These are phyloP conservation scores for Orius laevigatus DNA, from an alignment of 1,140 invertebrate genomes.

Conservation along the genomic window DNA sequence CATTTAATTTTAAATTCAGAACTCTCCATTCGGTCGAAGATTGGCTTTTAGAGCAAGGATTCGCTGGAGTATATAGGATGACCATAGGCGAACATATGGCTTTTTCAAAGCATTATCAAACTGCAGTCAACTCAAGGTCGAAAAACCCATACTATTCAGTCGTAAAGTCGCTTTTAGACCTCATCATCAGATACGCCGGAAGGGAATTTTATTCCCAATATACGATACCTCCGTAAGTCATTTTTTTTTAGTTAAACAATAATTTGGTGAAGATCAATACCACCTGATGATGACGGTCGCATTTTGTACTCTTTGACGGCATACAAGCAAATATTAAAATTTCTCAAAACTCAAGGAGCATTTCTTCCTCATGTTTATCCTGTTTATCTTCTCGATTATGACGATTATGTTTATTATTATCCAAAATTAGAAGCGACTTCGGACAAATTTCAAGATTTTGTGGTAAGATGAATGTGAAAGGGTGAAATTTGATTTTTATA, in stretches of 20 bases:
- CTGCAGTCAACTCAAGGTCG: not conserved
- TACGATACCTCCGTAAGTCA: slow-evolving; percentile 11
- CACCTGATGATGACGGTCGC: not conserved
- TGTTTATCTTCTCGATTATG: slow-evolving; percentile 24
- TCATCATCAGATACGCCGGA: slow-evolving; percentile 10
- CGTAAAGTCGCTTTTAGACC: slow-evolving; percentile 13
- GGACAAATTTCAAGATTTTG: not conserved
- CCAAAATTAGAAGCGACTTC: not conserved
- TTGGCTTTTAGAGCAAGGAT: slow-evolving; percentile 17
- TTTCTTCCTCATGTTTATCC: slow-evolving; percentile 23
- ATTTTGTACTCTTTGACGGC: not conserved
- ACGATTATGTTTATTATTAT: slow-evolving; percentile 22
- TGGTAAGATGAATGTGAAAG: not conserved
- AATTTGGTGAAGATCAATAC: slow-evolving; percentile 8
- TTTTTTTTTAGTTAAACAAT: not conserved
- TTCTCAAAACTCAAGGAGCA: slow-evolving; percentile 23
- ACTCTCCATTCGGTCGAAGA: slow-evolving; percentile 7
- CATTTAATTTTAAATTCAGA: not conserved
- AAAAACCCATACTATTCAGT: slow-evolving; percentile 1
- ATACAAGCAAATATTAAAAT: slow-evolving; percentile 21
- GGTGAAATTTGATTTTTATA: not conserved
- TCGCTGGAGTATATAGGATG: slow-evolving; percentile 11
- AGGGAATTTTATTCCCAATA: slow-evolving; percentile 9
- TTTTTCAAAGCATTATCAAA: slow-evolving; percentile 7
- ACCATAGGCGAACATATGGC: slow-evolving; percentile 9